Evolutionary conservation across 2,797 vertebrate genomes (phyloP).

Genomic region (Phaenicophaeus curvirostris): DNA sequence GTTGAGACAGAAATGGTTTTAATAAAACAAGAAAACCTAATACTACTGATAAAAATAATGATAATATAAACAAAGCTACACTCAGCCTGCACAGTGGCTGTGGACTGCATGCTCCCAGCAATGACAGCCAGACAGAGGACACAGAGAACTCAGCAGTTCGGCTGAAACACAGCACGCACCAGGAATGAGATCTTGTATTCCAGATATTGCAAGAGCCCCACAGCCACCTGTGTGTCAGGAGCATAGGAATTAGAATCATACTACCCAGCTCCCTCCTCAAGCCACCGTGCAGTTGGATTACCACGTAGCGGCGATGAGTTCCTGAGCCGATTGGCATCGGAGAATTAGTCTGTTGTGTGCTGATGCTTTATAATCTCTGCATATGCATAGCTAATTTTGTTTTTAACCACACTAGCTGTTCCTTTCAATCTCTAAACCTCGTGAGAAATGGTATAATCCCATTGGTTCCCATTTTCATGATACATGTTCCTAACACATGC

Average conservation of each 20-base stretch:
- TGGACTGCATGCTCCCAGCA: no score
- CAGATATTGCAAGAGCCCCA: neutral
- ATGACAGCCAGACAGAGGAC: no score
- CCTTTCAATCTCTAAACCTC: neutral
- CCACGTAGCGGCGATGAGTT: neutral
- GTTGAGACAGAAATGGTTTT: no score
- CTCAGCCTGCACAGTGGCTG: no score
- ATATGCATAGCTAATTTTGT: neutral
- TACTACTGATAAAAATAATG: no score
- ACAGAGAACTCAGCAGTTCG: no score
- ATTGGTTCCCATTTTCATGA: constrained; percentile 32
- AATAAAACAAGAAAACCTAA: no score
- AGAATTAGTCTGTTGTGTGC: neutral
- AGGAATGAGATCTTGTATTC: neutral
- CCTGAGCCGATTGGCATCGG: neutral
- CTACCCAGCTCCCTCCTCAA: neutral
- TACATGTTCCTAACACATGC: neutral
- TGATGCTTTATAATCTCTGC: neutral
- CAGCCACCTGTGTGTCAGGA: fast-evolving
- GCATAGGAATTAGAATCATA: fast-evolving
- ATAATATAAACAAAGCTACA: no score
- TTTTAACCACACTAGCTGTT: neutral
- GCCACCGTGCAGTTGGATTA: neutral
- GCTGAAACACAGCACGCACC: no score
- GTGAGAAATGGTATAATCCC: neutral